Evolutionary conservation across 2,888 invertebrate genomes (phyloP).

Genomic region (Trichacis sp.): DNA sequence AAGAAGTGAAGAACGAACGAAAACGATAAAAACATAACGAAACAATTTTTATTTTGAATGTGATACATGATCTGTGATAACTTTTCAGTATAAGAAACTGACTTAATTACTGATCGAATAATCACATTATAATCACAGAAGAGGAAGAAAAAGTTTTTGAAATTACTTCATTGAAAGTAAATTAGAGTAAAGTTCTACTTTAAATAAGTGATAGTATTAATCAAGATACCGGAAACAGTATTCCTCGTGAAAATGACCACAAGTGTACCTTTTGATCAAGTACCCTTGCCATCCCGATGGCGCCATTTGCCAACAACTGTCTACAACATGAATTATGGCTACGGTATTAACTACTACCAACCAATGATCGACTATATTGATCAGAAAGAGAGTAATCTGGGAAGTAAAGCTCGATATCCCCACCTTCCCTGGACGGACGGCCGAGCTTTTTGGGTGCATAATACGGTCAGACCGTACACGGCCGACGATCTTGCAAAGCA

Average conservation of each 20-base stretch:
- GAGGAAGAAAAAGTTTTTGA: slow-evolving; percentile 6
- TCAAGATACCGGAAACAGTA: no score
- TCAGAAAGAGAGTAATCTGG: slow-evolving; percentile 72
- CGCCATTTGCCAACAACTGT: slow-evolving; percentile 73
- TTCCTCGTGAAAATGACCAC: slow-evolving; percentile 58
- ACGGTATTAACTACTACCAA: slow-evolving; percentile 86
- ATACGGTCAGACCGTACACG: slow-evolving; percentile 76
- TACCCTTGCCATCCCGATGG: slow-evolving; percentile 64
- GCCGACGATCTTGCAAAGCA: slow-evolving; percentile 77
- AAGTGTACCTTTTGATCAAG: slow-evolving; percentile 55
- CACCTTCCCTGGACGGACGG: slow-evolving; percentile 75
- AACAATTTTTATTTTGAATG: background rate
- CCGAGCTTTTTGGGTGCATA: slow-evolving; percentile 72
- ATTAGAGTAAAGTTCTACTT: no score
- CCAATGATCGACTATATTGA: slow-evolving; percentile 89
- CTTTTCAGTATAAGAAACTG: no score
- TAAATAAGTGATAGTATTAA: no score
- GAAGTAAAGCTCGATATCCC: slow-evolving; percentile 70
- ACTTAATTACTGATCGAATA: no score
- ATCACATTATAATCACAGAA: no score
- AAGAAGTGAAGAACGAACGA: slow-evolving; percentile 9
- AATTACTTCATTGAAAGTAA: no score
- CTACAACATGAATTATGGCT: slow-evolving; percentile 87
- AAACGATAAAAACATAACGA: background rate
- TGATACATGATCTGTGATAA: no score